phyloP scores from a whole-genome alignment of 2,113 vertebrate genomes.

The Hippocampus zosterae region DNA sequence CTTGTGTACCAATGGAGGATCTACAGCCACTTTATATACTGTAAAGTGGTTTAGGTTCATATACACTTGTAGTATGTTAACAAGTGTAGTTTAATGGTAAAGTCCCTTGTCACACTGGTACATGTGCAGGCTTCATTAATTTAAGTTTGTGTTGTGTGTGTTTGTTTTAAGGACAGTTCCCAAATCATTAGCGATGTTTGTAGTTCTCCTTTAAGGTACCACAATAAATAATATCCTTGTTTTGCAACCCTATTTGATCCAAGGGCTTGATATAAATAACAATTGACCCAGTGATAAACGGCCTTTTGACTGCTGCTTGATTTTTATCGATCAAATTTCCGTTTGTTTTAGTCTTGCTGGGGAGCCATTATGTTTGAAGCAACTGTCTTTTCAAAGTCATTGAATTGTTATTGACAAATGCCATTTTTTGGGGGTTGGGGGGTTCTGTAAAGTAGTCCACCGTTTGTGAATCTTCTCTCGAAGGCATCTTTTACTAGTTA shows the following conservation, averaged over 20 bases:
- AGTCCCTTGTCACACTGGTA: no score
- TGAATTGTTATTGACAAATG: background rate
- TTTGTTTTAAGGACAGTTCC: background rate
- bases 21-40: no score
- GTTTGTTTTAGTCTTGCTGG: background rate
- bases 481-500: background rate
- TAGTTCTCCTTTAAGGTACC: background rate
- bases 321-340: slow-evolving; percentile 8
- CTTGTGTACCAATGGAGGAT: no score
- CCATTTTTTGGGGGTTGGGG: background rate
- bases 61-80: no score
- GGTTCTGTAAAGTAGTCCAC: background rate
- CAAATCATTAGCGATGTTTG: background rate
- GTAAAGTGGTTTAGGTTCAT: no score
- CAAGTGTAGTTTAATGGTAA: no score
- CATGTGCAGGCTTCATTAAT: no score
- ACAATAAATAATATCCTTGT: background rate
- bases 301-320: background rate
- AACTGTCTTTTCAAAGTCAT: background rate
- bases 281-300: background rate
- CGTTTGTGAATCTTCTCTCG: background rate
- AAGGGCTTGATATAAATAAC: background rate
- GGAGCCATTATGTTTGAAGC: background rate
- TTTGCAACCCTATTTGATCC: background rate
- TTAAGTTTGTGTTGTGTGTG: no score